These are phyloP conservation scores for Podarcis cretensis DNA, from an alignment of 2,113 vertebrate genomes.

Conservation along the genomic window DNA sequence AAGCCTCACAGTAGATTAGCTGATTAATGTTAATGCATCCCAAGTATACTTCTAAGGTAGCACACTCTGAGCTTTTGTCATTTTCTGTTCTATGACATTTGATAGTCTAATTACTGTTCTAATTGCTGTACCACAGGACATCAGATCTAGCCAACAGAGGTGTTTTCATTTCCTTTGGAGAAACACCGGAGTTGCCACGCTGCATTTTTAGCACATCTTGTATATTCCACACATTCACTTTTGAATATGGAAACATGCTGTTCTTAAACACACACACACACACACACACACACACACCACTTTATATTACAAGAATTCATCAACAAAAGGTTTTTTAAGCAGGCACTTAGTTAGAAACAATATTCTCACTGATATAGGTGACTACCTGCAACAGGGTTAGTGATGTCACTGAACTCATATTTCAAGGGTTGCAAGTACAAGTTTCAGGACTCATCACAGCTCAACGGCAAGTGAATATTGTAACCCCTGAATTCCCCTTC, in stretches of 20 bases:
- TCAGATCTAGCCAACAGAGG: background rate
- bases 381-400: background rate
- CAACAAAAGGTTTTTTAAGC: background rate
- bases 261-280: too few species aligned
- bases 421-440: background rate
- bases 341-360: background rate
- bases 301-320: background rate
- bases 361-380: too few species aligned
- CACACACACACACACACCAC: too few species aligned
- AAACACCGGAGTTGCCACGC: too few species aligned
- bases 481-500: too few species aligned
- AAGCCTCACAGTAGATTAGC: background rate
- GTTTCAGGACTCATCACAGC: too few species aligned
- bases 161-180: background rate
- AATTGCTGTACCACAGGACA: background rate
- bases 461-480: too few species aligned
- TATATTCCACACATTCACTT: background rate
- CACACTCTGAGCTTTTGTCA: background rate
- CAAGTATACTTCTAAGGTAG: background rate
- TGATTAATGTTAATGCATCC: background rate
- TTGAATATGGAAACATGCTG: background rate
- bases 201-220: background rate
- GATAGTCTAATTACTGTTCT: slow-evolving; percentile 15
- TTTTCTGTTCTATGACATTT: slow-evolving; percentile 18
- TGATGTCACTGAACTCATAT: background rate